These are phyloP conservation scores for Sinocyclocheilus rhinocerous DNA, from an alignment of 2,113 vertebrate species.

Conservation along the genomic window DNA sequence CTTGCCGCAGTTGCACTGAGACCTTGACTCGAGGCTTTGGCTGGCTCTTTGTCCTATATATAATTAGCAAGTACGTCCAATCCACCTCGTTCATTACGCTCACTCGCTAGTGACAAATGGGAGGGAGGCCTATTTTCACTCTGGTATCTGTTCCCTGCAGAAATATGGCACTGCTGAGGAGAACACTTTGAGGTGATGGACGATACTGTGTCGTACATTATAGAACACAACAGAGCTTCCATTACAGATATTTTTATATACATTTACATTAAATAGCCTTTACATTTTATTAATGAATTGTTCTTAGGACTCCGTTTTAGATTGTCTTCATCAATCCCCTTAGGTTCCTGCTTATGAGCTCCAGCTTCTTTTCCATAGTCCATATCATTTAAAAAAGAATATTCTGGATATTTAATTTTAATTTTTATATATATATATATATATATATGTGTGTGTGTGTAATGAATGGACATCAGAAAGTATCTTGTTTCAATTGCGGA, in stretches of 20 bases:
- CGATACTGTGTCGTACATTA: slow-evolving; percentile 15
- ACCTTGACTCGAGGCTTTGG: slow-evolving; percentile 45
- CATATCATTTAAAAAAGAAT: background rate
- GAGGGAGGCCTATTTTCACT: slow-evolving; percentile 48
- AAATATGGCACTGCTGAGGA: slow-evolving; percentile 3
- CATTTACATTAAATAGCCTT: background rate
- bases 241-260: background rate
- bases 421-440: too few species aligned
- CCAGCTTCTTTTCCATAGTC: background rate
- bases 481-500: too few species aligned
- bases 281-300: background rate
- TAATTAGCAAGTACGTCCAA: slow-evolving; percentile 49
- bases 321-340: background rate
- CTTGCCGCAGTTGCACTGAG: background rate
- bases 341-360: background rate
- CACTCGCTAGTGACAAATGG: slow-evolving; percentile 52
- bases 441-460: too few species aligned
- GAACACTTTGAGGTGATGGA: slow-evolving; percentile 17
- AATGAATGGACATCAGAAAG: too few species aligned
- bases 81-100: slow-evolving; percentile 47
- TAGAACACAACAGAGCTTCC: background rate
- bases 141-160: slow-evolving; percentile 41
- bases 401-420: background rate
- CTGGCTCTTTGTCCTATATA: slow-evolving; percentile 50
- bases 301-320: background rate